Evolutionary conservation across 35 echinoderm and acorn worm species (phyloP).

Genomic region (Stichopus chloronotus): DNA sequence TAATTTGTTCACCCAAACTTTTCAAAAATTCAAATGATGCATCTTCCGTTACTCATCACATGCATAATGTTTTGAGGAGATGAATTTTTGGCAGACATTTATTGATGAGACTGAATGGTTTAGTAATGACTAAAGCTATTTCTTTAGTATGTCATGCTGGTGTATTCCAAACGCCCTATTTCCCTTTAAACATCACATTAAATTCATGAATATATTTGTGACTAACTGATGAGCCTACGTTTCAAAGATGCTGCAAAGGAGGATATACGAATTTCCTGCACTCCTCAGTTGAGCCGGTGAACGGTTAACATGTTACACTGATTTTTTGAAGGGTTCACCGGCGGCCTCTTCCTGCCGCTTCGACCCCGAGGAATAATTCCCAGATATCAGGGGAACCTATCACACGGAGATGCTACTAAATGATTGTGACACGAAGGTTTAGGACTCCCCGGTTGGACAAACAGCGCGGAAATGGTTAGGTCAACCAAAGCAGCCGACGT

Average conservation of each 20-base stretch:
- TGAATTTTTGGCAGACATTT: too few relatives aligned
- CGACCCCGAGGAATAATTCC: background rate
- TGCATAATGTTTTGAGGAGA: too few relatives aligned
- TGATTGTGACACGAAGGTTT: conserved; percentile 24
- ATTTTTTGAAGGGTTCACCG: background rate
- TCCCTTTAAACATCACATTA: background rate
- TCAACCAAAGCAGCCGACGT: background rate
- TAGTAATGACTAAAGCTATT: too few relatives aligned
- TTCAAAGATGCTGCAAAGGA: background rate
- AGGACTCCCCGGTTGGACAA: conserved; percentile 50
- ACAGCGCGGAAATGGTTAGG: conserved; percentile 34
- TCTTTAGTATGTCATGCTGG: too few relatives aligned
- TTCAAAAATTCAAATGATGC: too few relatives aligned
- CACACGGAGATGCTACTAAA: conserved; percentile 30
- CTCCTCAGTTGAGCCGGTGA: background rate
- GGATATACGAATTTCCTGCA: conserved; percentile 29
- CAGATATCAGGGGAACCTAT: conserved; percentile 28
- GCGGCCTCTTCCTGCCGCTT: conserved; percentile 30
- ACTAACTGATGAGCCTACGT: conserved; percentile 1
- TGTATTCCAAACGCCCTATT: too few relatives aligned
- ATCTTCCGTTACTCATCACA: too few relatives aligned
- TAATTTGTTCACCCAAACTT: too few relatives aligned
- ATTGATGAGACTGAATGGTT: too few relatives aligned
- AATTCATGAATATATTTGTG: conserved; percentile 10
- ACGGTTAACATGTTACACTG: conserved; percentile 5